These are phyloP conservation scores for Autographa gamma DNA, from an alignment of 2,888 invertebrate genomes.

Conservation along the genomic window DNA sequence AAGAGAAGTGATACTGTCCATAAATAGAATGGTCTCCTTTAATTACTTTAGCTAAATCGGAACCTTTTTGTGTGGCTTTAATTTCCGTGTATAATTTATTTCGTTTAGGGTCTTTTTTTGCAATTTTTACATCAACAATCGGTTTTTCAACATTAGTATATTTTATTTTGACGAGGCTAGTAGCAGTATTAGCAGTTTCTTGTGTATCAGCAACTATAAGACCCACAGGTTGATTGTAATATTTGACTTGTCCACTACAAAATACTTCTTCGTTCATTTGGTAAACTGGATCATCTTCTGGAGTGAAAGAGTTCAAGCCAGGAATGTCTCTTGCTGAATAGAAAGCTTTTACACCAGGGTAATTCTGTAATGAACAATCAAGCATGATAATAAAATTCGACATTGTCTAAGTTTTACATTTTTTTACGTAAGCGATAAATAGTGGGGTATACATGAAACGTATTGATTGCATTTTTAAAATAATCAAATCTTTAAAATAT, in stretches of 20 bases:
- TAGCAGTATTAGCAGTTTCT: conserved; percentile 85
- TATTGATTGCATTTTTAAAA: too few relatives aligned
- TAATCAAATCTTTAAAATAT: too few relatives aligned
- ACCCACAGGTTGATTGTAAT: conserved; percentile 91
- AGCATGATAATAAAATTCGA: too few relatives aligned
- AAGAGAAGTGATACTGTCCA: conserved; percentile 90
- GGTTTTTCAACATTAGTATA: conserved; percentile 80
- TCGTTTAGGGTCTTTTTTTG: conserved; percentile 63
- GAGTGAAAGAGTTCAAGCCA: conserved; percentile 88
- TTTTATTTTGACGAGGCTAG: conserved; percentile 85
- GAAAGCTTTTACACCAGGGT: conserved; percentile 91
- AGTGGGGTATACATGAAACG: too few relatives aligned
- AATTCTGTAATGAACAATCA: conserved; percentile 74
- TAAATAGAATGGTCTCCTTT: conserved; percentile 72
- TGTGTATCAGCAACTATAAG: conserved; percentile 89
- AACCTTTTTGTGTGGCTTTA: conserved; percentile 60
- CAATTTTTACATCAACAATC: conserved; percentile 64
- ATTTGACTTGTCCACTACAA: conserved; percentile 86
- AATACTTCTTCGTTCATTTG: conserved; percentile 79
- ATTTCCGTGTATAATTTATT: conserved; percentile 49
- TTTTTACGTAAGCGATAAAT: too few relatives aligned
- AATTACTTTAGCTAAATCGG: conserved; percentile 65
- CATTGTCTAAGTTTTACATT: too few relatives aligned
- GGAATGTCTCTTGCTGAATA: conserved; percentile 91
- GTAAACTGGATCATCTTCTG: conserved; percentile 50